phyloP scores from a whole-genome alignment of 2,113 vertebrate species.

The Grallaria varia region DNA sequence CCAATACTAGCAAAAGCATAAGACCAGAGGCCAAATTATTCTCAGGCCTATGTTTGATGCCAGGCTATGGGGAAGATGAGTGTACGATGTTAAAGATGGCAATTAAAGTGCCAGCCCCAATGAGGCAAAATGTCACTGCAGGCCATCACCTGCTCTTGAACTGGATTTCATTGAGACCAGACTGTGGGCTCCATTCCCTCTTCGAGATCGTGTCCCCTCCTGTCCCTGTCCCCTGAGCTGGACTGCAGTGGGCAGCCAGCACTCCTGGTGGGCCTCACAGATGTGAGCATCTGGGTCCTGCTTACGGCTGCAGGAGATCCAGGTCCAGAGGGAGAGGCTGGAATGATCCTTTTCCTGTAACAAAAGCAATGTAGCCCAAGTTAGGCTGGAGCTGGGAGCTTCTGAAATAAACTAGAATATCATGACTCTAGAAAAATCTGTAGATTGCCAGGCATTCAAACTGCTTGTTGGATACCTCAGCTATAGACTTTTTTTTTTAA shows the following conservation, averaged over 20 bases:
- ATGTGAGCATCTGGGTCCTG: neutral
- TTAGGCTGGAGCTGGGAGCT: neutral
- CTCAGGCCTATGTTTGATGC: neutral
- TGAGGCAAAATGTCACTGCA: neutral
- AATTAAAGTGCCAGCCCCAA: neutral
- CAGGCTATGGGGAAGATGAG: neutral
- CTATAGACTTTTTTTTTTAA: neutral
- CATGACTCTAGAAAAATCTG: neutral
- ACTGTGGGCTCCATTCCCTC: neutral
- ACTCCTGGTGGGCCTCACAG: neutral
- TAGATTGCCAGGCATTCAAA: neutral
- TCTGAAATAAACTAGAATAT: neutral
- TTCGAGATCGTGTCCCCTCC: neutral
- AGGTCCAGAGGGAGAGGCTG: neutral
- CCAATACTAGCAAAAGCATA: neutral
- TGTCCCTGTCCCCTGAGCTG: neutral
- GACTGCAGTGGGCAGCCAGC: neutral
- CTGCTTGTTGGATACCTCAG: neutral
- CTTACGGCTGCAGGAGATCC: neutral
- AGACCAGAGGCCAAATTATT: neutral
- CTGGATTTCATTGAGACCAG: neutral
- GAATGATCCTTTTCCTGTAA: neutral
- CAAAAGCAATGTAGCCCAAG: neutral
- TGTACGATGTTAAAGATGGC: neutral
- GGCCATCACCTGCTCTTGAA: neutral